Percentiles rank a stretch among this genome's conserved stretches.
Conservation (phyloP, 2,113 vertebrate species). For the Ctenomys sociabilis region DNA sequence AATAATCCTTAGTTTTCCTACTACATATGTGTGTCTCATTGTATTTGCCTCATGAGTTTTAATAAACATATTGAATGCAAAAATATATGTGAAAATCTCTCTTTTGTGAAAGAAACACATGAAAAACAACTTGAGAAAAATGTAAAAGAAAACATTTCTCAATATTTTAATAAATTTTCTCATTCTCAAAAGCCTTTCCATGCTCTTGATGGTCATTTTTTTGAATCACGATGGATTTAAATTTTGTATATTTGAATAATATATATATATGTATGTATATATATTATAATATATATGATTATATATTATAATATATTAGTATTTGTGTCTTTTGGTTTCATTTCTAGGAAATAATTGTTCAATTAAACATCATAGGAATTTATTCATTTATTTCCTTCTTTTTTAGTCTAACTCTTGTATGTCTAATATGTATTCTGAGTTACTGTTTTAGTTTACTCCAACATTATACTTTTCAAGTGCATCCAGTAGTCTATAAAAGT, state of each 20-base stretch:
- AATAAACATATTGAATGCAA: background rate
- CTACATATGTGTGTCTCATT: background rate
- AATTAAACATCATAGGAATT: background rate
- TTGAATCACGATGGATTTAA: background rate
- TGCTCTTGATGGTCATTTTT: background rate
- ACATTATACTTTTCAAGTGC: background rate
- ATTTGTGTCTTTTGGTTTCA: background rate
- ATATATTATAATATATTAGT: background rate
- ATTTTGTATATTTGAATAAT: background rate
- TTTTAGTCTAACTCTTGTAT: background rate
- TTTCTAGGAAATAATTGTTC: slow-evolving; percentile 1
- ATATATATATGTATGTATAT: no score
- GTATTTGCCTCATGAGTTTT: background rate
- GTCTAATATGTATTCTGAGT: background rate
- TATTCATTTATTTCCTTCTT: background rate
- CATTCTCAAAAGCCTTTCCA: background rate
- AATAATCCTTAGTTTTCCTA: background rate
- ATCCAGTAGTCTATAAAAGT: background rate
- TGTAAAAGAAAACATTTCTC: background rate
- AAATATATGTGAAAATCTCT: background rate
- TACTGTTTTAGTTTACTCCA: background rate
- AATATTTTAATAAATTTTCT: background rate
- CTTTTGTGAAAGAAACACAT: background rate
- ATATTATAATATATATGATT: no score
- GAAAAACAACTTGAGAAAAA: background rate